Evolutionary conservation across 2,888 invertebrate genomes (phyloP).

Genomic region (Agonopterix alstromeriana): DNA sequence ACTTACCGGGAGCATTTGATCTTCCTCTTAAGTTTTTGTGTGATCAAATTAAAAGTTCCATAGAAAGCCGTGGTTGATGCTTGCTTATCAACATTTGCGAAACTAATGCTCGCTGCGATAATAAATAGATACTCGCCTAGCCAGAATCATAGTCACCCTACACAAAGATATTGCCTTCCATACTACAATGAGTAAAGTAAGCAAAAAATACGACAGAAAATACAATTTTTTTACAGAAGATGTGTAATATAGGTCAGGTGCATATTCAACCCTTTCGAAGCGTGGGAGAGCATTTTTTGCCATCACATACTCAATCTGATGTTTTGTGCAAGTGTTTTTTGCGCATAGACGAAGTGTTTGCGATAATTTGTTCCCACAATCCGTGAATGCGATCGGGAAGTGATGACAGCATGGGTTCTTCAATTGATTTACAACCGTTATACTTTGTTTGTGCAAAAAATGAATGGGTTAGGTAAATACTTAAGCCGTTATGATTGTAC

Average conservation of each 20-base stretch:
- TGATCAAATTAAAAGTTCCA: too few relatives aligned
- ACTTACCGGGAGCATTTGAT: constrained; percentile 32
- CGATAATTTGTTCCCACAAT: constrained; percentile 76
- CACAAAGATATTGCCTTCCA: constrained; percentile 35
- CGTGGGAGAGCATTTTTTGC: constrained; percentile 68
- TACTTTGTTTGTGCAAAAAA: constrained; percentile 27
- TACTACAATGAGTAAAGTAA: constrained; percentile 53
- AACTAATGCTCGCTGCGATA: too few relatives aligned
- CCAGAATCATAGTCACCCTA: constrained; percentile 31
- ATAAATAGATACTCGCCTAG: not conserved
- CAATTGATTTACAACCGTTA: constrained; percentile 51
- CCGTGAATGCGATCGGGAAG: constrained; percentile 52
- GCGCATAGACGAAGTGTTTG: constrained; percentile 60
- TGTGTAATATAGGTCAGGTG: constrained; percentile 74
- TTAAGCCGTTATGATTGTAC: not conserved
- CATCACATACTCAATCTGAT: constrained; percentile 21
- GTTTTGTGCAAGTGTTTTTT: constrained; percentile 65
- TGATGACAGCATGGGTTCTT: constrained; percentile 62
- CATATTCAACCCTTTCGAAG: constrained; percentile 69
- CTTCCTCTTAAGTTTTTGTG: too few relatives aligned
- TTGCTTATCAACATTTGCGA: too few relatives aligned
- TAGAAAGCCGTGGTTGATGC: too few relatives aligned
- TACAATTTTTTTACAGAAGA: constrained; percentile 39
- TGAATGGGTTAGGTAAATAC: constrained; percentile 17
- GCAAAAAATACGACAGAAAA: constrained; percentile 67